phyloP scores from a whole-genome alignment of 2,888 invertebrate species.

The Conus canariensis region DNA sequence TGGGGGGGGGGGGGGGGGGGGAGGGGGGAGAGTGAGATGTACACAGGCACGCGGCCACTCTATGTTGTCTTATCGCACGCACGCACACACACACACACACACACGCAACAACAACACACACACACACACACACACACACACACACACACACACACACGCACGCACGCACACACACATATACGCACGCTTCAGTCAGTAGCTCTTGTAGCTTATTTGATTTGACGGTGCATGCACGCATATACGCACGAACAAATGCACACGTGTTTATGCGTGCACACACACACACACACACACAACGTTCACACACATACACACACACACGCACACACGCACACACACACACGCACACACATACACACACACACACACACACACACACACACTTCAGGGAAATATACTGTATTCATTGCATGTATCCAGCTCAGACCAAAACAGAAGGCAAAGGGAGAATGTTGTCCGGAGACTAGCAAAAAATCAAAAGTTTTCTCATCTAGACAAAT shows the following conservation, averaged over 20 bases:
- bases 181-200: background rate
- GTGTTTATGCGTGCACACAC: background rate
- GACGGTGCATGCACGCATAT: background rate
- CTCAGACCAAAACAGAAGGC: no score
- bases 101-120: background rate
- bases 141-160: background rate
- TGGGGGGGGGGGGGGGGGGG: no score
- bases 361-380: no score
- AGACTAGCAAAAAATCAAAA: no score
- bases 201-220: background rate
- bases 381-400: no score
- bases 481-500: no score
- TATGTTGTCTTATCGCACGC: background rate
- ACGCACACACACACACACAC: background rate
- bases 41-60: no score
- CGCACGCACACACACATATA: background rate
- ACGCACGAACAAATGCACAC: background rate
- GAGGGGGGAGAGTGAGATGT: no score
- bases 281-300: no score
- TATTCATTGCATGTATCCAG: no score
- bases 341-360: background rate
- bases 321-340: background rate
- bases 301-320: background rate
- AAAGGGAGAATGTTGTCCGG: no score
- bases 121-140: slow-evolving; percentile 18